Evolutionary conservation across 2,797 vertebrate species (phyloP).

Genomic region (Anas capensis): DNA sequence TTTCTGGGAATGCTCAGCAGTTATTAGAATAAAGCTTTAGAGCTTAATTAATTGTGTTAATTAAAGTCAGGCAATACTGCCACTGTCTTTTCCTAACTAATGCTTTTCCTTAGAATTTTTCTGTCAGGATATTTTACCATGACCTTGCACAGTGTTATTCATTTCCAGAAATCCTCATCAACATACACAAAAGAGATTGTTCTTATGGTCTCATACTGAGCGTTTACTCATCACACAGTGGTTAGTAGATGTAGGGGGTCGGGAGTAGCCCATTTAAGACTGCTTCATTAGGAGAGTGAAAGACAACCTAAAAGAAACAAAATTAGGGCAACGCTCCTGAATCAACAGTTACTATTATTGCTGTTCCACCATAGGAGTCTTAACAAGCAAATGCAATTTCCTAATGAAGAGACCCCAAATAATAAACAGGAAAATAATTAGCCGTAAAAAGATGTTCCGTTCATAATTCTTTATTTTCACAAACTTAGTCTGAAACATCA

Average conservation of each 20-base stretch:
- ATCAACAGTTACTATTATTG: constrained; percentile 51
- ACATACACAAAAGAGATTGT: constrained; percentile 40
- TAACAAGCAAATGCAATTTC: constrained; percentile 21
- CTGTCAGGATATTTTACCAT: background rate
- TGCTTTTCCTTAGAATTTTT: background rate
- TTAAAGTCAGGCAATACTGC: background rate
- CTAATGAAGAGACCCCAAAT: background rate
- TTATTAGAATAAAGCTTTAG: background rate
- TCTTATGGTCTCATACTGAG: constrained; percentile 50
- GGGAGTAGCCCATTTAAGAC: constrained; percentile 34
- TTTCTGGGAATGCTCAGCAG: background rate
- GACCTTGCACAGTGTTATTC: constrained; percentile 9
- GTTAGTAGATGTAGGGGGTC: constrained; percentile 1
- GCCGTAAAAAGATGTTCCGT: constrained; percentile 11
- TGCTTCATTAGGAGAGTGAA: constrained; percentile 67
- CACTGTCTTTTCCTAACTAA: background rate
- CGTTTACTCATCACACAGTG: constrained; percentile 54
- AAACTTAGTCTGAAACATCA: background rate
- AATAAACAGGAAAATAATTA: constrained; percentile 45
- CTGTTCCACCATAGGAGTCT: constrained; percentile 15
- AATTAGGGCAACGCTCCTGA: constrained; percentile 57
- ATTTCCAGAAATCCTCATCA: constrained; percentile 36
- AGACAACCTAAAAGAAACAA: constrained; percentile 60
- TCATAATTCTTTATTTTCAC: background rate
- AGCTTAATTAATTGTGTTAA: background rate